Conservation (phyloP, 1,140 invertebrate genomes). For the Mizuhopecten yessoensis region DNA sequence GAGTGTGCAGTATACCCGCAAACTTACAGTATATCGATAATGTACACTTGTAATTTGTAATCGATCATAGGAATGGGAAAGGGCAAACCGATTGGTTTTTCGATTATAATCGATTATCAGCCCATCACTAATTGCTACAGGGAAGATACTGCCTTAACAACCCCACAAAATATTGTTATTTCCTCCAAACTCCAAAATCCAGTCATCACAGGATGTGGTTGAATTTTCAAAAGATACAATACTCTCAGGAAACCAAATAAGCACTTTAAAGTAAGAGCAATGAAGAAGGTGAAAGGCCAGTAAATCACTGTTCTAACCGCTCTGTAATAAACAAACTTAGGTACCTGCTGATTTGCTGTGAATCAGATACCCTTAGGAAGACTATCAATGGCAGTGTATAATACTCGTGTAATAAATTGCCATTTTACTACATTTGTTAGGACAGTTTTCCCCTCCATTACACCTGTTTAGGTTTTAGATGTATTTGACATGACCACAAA, state of each 20-base stretch:
- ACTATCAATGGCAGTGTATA: not conserved
- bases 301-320: not conserved
- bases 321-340: not conserved
- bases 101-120: too few relatives aligned
- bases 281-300: not conserved
- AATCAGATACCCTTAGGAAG: not conserved
- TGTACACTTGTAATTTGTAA: too few relatives aligned
- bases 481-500: not conserved
- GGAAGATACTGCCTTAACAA: too few relatives aligned
- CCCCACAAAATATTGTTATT: too few relatives aligned
- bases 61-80: too few relatives aligned
- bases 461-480: not conserved
- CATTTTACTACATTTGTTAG: not conserved
- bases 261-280: not conserved
- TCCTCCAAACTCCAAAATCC: not conserved
- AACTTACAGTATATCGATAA: too few relatives aligned
- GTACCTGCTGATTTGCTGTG: not conserved
- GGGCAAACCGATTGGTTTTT: too few relatives aligned
- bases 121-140: too few relatives aligned
- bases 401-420: not conserved
- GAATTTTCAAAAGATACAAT: not conserved
- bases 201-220: not conserved
- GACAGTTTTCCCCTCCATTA: slow-evolving; percentile 11
- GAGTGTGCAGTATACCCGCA: too few relatives aligned
- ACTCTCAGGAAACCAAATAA: not conserved